A percentile compares a stretch with the other conserved stretches of the same genome.
Conservation (phyloP, 2,888 invertebrate genomes). For the Syrista parreyssii region DNA sequence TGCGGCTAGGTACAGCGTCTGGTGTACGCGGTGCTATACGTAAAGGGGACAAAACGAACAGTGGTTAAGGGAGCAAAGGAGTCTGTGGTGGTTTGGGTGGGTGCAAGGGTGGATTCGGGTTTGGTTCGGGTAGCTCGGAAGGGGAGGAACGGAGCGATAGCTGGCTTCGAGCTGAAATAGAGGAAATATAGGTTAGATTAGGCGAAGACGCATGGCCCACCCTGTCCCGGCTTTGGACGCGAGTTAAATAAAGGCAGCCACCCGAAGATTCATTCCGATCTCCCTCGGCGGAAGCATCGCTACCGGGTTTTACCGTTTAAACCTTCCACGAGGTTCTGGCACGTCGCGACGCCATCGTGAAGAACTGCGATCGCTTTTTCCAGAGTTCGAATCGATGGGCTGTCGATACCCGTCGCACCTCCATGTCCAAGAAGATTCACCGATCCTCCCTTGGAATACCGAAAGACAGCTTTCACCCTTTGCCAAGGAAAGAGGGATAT, state of each 20-base stretch:
- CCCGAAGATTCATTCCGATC: slow-evolving; percentile 3
- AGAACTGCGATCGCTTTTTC: not conserved
- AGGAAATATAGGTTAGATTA: slow-evolving; percentile 54
- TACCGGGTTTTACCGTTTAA: slow-evolving; percentile 22
- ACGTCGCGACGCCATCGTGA: not conserved
- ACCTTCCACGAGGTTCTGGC: not conserved
- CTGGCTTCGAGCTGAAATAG: slow-evolving; percentile 35
- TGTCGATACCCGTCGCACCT: slow-evolving; percentile 17
- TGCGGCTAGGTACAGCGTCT: not conserved
- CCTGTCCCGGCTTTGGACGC: slow-evolving; percentile 27
- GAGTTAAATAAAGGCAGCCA: slow-evolving; percentile 37
- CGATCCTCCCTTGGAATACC: not conserved
- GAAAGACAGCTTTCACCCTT: not conserved
- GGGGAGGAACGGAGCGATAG: slow-evolving; percentile 28
- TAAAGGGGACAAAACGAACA: not conserved
- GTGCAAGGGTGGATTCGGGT: not conserved
- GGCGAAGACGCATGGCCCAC: slow-evolving; percentile 45
- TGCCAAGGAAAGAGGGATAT: not conserved
- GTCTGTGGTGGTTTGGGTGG: not conserved
- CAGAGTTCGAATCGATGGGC: slow-evolving; percentile 21
- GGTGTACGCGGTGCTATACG: not conserved
- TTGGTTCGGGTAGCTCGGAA: not conserved
- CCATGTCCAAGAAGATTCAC: slow-evolving; percentile 18
- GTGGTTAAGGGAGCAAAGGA: not conserved
- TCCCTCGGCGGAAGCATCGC: slow-evolving; percentile 22